These are phyloP conservation scores for Lineus longissimus DNA, from an alignment of 1,140 invertebrate genomes.

Conservation along the genomic window DNA sequence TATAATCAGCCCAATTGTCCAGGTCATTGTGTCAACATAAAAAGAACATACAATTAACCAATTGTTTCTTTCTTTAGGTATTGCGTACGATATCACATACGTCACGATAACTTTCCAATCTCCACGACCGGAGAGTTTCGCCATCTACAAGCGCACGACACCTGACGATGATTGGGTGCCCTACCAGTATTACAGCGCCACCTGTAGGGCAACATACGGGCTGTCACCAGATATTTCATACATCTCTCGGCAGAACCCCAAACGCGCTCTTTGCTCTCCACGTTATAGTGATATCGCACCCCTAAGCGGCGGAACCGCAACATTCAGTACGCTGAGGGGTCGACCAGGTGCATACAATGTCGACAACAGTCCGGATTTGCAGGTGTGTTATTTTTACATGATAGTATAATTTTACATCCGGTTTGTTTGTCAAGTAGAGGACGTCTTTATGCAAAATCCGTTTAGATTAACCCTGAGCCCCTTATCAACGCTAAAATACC, in stretches of 20 bases:
- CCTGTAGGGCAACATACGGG: conserved; percentile 84
- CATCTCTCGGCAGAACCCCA: conserved; percentile 63
- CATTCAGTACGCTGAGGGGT: conserved; percentile 92
- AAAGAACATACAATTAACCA: too few relatives aligned
- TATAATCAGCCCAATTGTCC: too few relatives aligned
- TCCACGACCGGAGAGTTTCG: conserved; percentile 93
- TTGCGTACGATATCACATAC: conserved; percentile 96
- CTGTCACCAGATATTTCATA: conserved; percentile 66
- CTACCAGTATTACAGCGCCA: conserved; percentile 93
- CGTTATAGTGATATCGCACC: conserved; percentile 98
- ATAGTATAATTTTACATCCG: too few relatives aligned
- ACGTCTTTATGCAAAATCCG: too few relatives aligned
- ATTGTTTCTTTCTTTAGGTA: conserved; percentile 65
- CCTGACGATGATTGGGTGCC: conserved; percentile 84
- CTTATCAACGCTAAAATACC: too few relatives aligned
- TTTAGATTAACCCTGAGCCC: too few relatives aligned
- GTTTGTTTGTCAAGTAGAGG: too few relatives aligned
- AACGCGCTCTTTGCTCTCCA: conserved; percentile 85
- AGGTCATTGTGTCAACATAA: too few relatives aligned
- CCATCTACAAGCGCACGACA: conserved; percentile 80
- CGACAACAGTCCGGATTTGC: conserved; percentile 80
- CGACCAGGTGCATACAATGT: conserved; percentile 87
- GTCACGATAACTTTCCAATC: conserved; percentile 89
- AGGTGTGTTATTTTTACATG: too few relatives aligned
- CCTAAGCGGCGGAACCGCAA: conserved; percentile 85